These are phyloP conservation scores for Tragelaphus eurycerus DNA, from an alignment of 2,797 vertebrate genomes.

Conservation along the genomic window DNA sequence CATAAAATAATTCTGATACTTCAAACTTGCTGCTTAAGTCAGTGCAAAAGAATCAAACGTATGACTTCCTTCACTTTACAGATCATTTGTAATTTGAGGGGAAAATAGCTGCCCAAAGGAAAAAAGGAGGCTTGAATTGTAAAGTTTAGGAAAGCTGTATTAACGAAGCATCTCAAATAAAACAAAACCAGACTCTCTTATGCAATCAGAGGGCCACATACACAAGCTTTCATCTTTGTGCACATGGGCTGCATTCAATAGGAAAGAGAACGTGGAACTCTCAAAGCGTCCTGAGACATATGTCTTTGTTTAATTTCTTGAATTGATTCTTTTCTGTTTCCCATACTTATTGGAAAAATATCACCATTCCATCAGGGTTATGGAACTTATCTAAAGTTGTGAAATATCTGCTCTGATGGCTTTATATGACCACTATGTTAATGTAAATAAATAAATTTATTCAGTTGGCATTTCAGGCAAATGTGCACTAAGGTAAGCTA, in stretches of 20 bases:
- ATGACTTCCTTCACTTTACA: background rate
- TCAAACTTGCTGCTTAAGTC: background rate
- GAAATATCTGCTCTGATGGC: background rate
- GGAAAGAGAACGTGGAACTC: background rate
- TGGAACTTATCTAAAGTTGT: background rate
- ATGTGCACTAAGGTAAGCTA: background rate
- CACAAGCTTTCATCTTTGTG: background rate
- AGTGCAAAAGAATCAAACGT: background rate
- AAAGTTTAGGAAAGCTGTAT: background rate
- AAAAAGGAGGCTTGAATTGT: background rate
- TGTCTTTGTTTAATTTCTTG: background rate
- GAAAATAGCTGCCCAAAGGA: background rate
- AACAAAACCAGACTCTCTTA: background rate
- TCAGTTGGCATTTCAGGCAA: background rate
- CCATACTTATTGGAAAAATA: constrained; percentile 4
- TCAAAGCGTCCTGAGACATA: background rate
- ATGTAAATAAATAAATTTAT: constrained; percentile 31
- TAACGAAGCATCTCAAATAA: constrained; percentile 25
- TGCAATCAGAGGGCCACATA: background rate
- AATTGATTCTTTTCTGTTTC: constrained; percentile 35
- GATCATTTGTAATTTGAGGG: background rate
- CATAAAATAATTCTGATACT: background rate
- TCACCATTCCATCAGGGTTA: background rate
- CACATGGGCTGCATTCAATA: background rate
- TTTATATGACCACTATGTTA: constrained; percentile 1